These are phyloP conservation scores for Mythimna lalbum DNA, from an alignment of 2,888 invertebrate genomes.

Conservation along the genomic window DNA sequence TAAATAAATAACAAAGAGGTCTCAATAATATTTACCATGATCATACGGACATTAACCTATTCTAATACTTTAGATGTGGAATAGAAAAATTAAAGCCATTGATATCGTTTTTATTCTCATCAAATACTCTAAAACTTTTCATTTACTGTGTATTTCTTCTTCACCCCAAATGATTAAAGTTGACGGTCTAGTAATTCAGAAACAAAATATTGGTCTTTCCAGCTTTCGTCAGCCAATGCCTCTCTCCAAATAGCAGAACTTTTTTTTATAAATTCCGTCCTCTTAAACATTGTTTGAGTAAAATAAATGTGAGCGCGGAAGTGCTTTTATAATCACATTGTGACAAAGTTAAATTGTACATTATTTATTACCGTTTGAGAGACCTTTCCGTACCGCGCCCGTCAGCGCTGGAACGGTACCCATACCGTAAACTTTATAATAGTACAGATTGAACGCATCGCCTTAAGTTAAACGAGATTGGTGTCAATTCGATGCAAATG, in stretches of 20 bases:
- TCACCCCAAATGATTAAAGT: not conserved
- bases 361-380: conserved; percentile 56
- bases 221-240: not conserved
- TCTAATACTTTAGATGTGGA: not conserved
- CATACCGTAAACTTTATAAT: conserved; percentile 71
- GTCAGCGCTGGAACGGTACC: conserved; percentile 79
- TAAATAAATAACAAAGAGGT: conserved; percentile 27
- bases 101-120: too few relatives aligned
- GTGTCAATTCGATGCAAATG: conserved; percentile 51
- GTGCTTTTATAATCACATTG: conserved; percentile 14
- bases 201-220: not conserved
- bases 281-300: not conserved
- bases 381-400: conserved; percentile 53
- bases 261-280: not conserved
- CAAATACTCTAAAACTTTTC: too few relatives aligned
- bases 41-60: conserved; percentile 2
- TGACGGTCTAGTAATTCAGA: not conserved
- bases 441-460: conserved; percentile 48
- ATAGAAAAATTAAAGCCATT: not conserved
- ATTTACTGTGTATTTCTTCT: not conserved
- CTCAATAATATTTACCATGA: conserved; percentile 39
- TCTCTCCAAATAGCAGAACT: not conserved
- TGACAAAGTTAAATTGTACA: conserved; percentile 17
- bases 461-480: conserved; percentile 51
- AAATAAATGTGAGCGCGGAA: conserved; percentile 9